phyloP scores from a whole-genome alignment of 2,888 invertebrate genomes.

The Antheraea assamensis region DNA sequence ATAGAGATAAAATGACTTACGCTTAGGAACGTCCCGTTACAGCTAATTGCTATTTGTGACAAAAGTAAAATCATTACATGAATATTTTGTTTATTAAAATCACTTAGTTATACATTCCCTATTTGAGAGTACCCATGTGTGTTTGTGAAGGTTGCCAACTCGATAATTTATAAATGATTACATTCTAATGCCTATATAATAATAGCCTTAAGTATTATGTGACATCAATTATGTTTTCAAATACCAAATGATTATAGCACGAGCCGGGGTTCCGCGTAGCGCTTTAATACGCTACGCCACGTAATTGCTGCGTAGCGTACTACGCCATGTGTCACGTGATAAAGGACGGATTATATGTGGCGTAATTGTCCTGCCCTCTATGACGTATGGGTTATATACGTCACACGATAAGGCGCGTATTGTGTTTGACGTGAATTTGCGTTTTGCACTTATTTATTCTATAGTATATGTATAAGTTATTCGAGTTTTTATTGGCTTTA shows the following conservation, averaged over 20 bases:
- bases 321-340: constrained; percentile 48
- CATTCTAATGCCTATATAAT: background rate
- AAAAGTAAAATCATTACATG: no score
- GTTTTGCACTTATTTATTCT: background rate
- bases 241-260: background rate
- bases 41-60: no score
- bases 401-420: constrained; percentile 5
- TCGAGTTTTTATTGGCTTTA: background rate
- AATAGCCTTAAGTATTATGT: constrained; percentile 1
- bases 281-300: constrained; percentile 1
- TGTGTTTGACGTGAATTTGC: constrained; percentile 5
- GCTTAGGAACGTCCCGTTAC: no score
- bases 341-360: constrained; percentile 34
- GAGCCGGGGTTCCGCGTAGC: background rate
- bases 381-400: constrained; percentile 38
- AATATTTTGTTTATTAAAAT: background rate
- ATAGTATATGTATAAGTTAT: background rate
- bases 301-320: constrained; percentile 31
- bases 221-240: constrained; percentile 9
- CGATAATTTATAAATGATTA: background rate
- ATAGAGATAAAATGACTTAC: no score
- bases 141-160: background rate
- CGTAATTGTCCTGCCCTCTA: constrained; percentile 22
- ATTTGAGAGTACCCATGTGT: background rate
- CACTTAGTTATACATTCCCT: background rate